phyloP scores from a whole-genome alignment of 1,140 invertebrate species.

The Eumaeus atala region DNA sequence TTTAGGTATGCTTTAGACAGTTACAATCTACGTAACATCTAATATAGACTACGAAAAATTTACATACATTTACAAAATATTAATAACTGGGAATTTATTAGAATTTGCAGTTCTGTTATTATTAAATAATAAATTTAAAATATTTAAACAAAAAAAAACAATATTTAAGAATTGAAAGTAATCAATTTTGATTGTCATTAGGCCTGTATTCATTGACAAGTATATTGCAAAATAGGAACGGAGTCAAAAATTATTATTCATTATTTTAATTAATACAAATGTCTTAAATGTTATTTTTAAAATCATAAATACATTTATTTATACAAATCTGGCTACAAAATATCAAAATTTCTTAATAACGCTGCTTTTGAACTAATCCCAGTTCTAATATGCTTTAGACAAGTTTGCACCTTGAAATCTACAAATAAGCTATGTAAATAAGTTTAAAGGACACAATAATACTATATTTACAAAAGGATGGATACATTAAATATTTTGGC shows the following conservation, averaged over 20 bases:
- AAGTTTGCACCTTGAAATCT: slow-evolving; percentile 40
- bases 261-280: slow-evolving; percentile 4
- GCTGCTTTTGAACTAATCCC: slow-evolving; percentile 29
- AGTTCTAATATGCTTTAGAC: slow-evolving; percentile 38
- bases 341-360: slow-evolving; percentile 10
- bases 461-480: slow-evolving; percentile 59
- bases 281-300: background rate
- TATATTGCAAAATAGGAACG: slow-evolving; percentile 13
- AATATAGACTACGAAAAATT: slow-evolving; percentile 64
- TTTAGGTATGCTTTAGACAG: slow-evolving; percentile 54
- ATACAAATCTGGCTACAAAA: background rate
- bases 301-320: background rate
- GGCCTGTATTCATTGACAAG: slow-evolving; percentile 8
- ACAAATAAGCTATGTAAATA: slow-evolving; percentile 41
- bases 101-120: slow-evolving; percentile 15
- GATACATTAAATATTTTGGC: slow-evolving; percentile 54
- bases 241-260: slow-evolving; percentile 23
- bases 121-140: slow-evolving; percentile 11
- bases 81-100: slow-evolving; percentile 46
- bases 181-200: slow-evolving; percentile 3
- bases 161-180: background rate
- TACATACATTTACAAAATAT: slow-evolving; percentile 65
- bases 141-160: background rate
- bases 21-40: slow-evolving; percentile 70
- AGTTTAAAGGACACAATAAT: slow-evolving; percentile 39